Percentiles rank a stretch among this genome's conserved stretches.
phyloP scores from a whole-genome alignment of 2,888 invertebrate genomes.

The Dichetophora obliterata region DNA sequence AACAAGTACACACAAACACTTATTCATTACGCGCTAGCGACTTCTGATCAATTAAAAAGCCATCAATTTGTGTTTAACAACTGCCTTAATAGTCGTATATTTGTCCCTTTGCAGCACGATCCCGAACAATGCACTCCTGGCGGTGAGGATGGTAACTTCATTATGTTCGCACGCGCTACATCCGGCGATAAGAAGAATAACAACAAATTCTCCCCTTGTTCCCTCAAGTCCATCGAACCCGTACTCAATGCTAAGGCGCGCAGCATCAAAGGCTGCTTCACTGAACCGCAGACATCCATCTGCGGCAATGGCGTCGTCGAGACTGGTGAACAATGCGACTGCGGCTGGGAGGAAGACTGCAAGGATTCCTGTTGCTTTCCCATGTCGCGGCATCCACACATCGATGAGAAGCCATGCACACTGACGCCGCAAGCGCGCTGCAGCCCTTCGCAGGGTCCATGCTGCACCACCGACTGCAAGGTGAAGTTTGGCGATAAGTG shows the following conservation, averaged over 20 bases:
- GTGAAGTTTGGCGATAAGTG: slow-evolving; percentile 90
- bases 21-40: too few species aligned
- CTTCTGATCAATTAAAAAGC: too few species aligned
- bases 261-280: slow-evolving; percentile 91
- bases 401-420: slow-evolving; percentile 86
- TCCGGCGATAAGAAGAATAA: slow-evolving; percentile 98
- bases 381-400: slow-evolving; percentile 83
- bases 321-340: slow-evolving; percentile 97
- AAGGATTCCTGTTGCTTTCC: slow-evolving; percentile 94
- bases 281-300: slow-evolving; percentile 92
- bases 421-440: slow-evolving; percentile 77
- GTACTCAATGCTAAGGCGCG: slow-evolving; percentile 93
- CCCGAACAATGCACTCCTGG: slow-evolving; percentile 95
- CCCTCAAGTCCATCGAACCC: slow-evolving; percentile 90
- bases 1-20: too few species aligned
- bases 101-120: slow-evolving; percentile 80
- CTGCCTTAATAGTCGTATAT: too few species aligned
- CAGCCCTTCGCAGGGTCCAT: slow-evolving; percentile 83
- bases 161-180: slow-evolving; percentile 99
- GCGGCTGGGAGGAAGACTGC: slow-evolving; percentile 98
- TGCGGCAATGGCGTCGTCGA: slow-evolving; percentile 99
- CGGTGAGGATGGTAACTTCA: slow-evolving; percentile 97
- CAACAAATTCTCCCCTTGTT: slow-evolving; percentile 96
- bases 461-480: slow-evolving; percentile 90
- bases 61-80: too few species aligned